Base-by-base conservation (phyloP, 2,888 invertebrate species). In the Lycocerus yunnanus region DNA sequence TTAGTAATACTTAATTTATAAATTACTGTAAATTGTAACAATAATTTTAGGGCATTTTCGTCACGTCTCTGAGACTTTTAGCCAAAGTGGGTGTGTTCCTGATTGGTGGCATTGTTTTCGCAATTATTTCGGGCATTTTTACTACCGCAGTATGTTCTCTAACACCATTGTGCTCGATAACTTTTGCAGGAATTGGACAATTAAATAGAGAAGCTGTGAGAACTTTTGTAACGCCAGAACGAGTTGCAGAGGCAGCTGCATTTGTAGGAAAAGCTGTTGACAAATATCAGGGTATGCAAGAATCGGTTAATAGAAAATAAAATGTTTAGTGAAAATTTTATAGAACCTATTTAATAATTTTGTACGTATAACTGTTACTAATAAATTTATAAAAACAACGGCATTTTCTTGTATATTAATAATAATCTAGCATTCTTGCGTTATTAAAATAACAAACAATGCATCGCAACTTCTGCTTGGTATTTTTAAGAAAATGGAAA, bases 191-290 rank as follows among this genome's bases (percentile, higher is more conserved):
- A 67, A 80, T 87, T 74, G 80, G 82, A 59, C 79, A 80, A 9
- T 78, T 87, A 24, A 84, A 86, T 73, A 85, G 86, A 59, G 88
- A 89, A 79, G 88, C 91, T 73, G 89, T 92, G 84, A 87, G 91
- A 16, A 84, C 90, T 0, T 85, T 90, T 10, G 88, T 92, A 78
- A 90, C 89, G 0, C 90, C 91, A 0, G 91, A 92, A 65, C 88
- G 88, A 27, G 88, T 93, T 43, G 89, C 91, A 21, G 86, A 88
- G 2, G 90, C 91, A 0, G 90, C 91, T 2, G 87, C 89, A 8
- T 88, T 92, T 60, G 90, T 92, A 1, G 89, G 90, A 80, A 89
- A 88, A 43, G 92, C 92, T 3, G 89, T 92, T 71, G 89, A 91
- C 69, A 91, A 91, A 82, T 92, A 92, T 81, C 86, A 87, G 75